Base-by-base conservation (phyloP, 2,888 invertebrate genomes). In the Ditula angustiorana region DNA sequence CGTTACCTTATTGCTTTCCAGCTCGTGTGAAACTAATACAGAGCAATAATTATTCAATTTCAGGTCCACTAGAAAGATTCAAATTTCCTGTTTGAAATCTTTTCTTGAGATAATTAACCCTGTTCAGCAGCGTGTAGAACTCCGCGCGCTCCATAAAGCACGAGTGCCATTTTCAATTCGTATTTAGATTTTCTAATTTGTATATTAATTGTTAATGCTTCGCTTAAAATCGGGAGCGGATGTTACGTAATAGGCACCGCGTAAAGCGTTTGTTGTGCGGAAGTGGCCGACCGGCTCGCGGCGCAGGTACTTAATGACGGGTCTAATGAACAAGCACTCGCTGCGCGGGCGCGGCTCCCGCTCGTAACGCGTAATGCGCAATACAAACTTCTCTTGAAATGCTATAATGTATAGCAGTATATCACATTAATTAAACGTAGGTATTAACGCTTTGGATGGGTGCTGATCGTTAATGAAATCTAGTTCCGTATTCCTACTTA, bases 241-340 rank as follows among this genome's bases (percentile, higher is more conserved):
- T 80, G 85, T 89, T 88, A 82, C 81, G 85, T 77, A 87, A 86
- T 73, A 80, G 81, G 82, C 80, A 82, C 77, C 79, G 78, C 74
- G 80, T 74, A 81, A 82, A 87, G 74, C 79, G 81, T 78, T 81
- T 81, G 74, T 70, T 76, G 85, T 82, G 84, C 87, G 89, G 90
- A 90, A 88, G 84, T 68, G 68, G 74, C 67, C 72, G 49, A 55
- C n/a, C 35, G 35, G 60, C 59, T 58, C 73, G 74, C 35, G 35
- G 60, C 59, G 60, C 73, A 75, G 75, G 75, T 86, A 79, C 78
- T 71, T 75, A 77, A 73, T 77, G 76, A 75, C 76, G 75, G 71
- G 71, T 79, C 81, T 83, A 83, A 83, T 81, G 81, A 86, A 82
- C 79, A 37, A 30, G 52, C 56, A 19, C 53, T 28, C 46, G 19